A percentile compares a stretch with the other conserved stretches of the same genome.
phyloP scores from a whole-genome alignment of 2,797 vertebrate genomes.

The Alfaro cultratus region DNA sequence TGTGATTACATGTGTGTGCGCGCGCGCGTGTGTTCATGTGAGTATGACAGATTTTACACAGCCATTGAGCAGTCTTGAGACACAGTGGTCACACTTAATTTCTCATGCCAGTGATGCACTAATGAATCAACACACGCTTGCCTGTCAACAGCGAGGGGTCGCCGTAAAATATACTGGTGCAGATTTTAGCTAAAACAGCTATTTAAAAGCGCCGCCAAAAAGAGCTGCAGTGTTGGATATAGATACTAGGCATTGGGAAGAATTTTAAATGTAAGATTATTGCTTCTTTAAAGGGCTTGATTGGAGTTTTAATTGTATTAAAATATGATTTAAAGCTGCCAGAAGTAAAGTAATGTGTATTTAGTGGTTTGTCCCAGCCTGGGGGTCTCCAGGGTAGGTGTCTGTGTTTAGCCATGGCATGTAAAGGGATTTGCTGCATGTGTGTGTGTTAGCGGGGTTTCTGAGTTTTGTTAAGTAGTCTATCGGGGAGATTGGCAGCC shows the following conservation, averaged over 20 bases:
- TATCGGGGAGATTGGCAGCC: conserved; percentile 68
- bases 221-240: conserved; percentile 59
- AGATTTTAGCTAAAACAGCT: conserved; percentile 60
- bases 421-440: conserved; percentile 75
- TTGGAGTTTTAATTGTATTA: neutral
- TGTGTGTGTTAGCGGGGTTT: conserved; percentile 55
- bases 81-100: conserved; percentile 80
- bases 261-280: neutral
- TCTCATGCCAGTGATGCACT: conserved; percentile 76
- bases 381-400: conserved; percentile 69
- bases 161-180: conserved; percentile 65
- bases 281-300: neutral
- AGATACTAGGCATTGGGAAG: conserved; percentile 14
- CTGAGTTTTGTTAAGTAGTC: conserved; percentile 65
- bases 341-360: conserved; percentile 35
- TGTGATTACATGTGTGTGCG: conserved; percentile 34
- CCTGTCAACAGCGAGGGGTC: conserved; percentile 72
- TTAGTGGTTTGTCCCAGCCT: conserved; percentile 57
- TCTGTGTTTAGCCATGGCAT: conserved; percentile 76
- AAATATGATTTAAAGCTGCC: neutral
- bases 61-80: conserved; percentile 75
- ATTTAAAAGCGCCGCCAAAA: conserved; percentile 63
- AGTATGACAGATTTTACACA: conserved; percentile 75
- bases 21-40: conserved; percentile 32
- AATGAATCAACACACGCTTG: conserved; percentile 78